Conservation (phyloP, 2,113 vertebrate genomes). For the Polyodon spathula region DNA sequence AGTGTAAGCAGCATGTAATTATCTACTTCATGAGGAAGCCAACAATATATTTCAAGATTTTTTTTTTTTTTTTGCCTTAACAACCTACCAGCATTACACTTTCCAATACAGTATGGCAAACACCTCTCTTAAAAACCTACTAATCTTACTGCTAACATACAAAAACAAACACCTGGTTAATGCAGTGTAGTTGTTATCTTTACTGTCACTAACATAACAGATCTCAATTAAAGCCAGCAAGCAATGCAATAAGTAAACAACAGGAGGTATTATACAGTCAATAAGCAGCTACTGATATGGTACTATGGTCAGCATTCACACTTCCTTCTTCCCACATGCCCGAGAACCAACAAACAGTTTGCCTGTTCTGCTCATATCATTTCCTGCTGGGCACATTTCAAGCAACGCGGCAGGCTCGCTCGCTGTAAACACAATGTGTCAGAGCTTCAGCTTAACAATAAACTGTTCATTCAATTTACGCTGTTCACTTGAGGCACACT, state of each 20-base stretch:
- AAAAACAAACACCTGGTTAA: too few relatives aligned
- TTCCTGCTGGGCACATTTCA: constrained; percentile 46
- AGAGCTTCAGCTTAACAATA: constrained; percentile 34
- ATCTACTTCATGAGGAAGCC: too few relatives aligned
- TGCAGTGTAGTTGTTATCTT: too few relatives aligned
- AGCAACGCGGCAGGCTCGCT: constrained; percentile 36
- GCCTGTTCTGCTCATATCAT: constrained; percentile 35
- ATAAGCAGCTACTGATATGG: not conserved
- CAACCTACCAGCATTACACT: too few relatives aligned
- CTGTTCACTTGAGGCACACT: constrained; percentile 32
- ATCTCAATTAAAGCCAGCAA: constrained; percentile 47
- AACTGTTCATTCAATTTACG: constrained; percentile 43
- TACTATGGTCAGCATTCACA: constrained; percentile 16
- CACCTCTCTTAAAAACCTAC: too few relatives aligned
- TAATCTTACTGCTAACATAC: too few relatives aligned
- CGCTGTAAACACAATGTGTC: constrained; percentile 33
- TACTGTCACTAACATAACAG: too few relatives aligned
- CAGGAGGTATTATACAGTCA: constrained; percentile 20
- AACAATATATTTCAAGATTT: too few relatives aligned
- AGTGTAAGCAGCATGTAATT: too few relatives aligned
- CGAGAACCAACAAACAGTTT: constrained; percentile 41
- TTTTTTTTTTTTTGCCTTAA: too few relatives aligned
- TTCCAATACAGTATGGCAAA: too few relatives aligned
- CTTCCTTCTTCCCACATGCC: constrained; percentile 17
- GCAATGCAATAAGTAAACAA: constrained; percentile 45